Base-by-base conservation (phyloP, 2,888 invertebrate species). In the Drosophila niveifrons region DNA sequence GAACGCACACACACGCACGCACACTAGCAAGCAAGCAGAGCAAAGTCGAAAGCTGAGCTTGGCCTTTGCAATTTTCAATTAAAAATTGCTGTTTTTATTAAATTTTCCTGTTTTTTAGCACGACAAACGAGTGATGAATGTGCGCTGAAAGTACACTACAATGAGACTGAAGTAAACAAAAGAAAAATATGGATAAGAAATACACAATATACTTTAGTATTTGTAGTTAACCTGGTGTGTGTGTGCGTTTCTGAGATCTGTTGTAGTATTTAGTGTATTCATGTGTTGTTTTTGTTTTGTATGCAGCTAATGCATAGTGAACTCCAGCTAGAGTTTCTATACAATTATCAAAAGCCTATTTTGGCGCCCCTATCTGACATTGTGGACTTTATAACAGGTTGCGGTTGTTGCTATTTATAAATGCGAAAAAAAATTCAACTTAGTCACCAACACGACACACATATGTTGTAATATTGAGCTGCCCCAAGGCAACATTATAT, bases 81-180 rank as follows among this genome's bases (percentile, higher is more conserved):
- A 62, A 65, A 73, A 48, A 29, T 39, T 29, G 34, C 36, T 44
- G 57, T 58, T 55, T 58, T 11, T 47, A 50, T n/a, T 46, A 36
- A 2, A 36, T 11, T 36, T 36, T 36, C n/a, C n/a, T 36, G 36
- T 36, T 36, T 9, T 13, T 46, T 31, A n/a, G 6, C 31, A 8
- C 50, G 41, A 36, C 28, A 17, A 41, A 34, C 52, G 31, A 55
- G 11, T 17, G 23, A 34, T 29, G 23, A 55, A 50, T 65, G 53
- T 67, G 58, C 62, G 34, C 43, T 50, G 17, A 34, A 58, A 62
- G 39, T 56, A 48, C 72, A 41, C 56, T 48, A 47, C 56, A 36
- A 36, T 11, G 4, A 61, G 47, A 53, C 56, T 44, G 47, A 84
- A 82, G 87, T 87, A 83, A 87, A 87, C 88, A 83, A 83, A 82